Evolutionary conservation across 2,797 vertebrate species (phyloP), one percentile per base, ranked within the genome.

Genomic region (Microctenopoma stevenorrisi): DNA sequence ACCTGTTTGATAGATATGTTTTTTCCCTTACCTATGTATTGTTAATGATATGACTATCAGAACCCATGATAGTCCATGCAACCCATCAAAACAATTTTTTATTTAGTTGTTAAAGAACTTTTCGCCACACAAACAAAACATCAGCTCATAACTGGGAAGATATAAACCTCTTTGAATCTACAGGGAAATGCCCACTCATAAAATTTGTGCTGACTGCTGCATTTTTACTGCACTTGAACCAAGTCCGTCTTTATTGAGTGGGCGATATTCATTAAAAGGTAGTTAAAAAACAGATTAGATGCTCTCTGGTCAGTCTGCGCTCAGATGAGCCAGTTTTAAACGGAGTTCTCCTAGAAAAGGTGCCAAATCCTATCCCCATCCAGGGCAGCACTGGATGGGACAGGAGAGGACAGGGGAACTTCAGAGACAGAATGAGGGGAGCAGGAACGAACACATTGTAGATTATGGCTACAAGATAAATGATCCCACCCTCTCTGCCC

Each of bases 351-450:
- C 67, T 44, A 56, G 16, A 60, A 61, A 65, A 28, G 59, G 64
- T 63, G 64, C 68, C 72, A 80, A 74, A 68, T 71, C 0, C 7
- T 22, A 61, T 64, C 40, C 47, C 33, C 49, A 88, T 86, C 26
- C 72, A 26, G 83, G 64, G 55, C 78, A 78, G 54, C 13, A 49
- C 40, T 13, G 49, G 55, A 64, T 3, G 37, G 79, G 55, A 70
- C 68, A 65, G 33, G 37, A 52, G 68, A 74, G 58, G 58, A 74
- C 26, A 42, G 53, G 38, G 40, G 42, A 16, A 28, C 54, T 37
- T 63, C 42, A 4, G 59, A 81, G 89, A 87, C 87, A 90, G 82
- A 90, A 91, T 88, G 83, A 77, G 82, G 85, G 59, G 70, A 72
- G 42, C 37, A 46, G 62, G 14, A 33, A 63, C 43, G 35, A 58